These are phyloP conservation scores for Acridotheres tristis DNA, from an alignment of 2,797 vertebrate species.

Conservation along the genomic window DNA sequence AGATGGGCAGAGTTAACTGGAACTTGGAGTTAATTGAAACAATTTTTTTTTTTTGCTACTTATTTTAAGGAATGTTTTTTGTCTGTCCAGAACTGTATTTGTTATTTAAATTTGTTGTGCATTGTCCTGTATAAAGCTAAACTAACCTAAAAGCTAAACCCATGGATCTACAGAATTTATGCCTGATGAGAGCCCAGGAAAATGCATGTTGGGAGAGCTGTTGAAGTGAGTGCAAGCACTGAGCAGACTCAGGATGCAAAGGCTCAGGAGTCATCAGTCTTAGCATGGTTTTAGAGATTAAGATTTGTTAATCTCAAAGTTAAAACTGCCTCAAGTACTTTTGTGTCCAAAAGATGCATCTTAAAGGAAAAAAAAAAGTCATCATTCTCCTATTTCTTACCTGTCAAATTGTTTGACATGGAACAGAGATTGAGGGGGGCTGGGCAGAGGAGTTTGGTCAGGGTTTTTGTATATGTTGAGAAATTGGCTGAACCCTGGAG, in stretches of 20 bases:
- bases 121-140: not conserved
- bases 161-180: not conserved
- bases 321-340: not conserved
- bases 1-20: not conserved
- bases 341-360: not conserved
- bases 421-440: not conserved
- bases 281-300: not conserved
- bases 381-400: not conserved
- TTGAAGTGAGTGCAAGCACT: not conserved
- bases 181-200: not conserved
- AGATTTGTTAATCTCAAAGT: not conserved
- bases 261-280: not conserved
- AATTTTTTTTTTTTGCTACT: not conserved
- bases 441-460: not conserved
- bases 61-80: not conserved
- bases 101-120: not conserved
- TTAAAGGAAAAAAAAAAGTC: not conserved
- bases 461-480: not conserved
- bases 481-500: not conserved
- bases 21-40: not conserved
- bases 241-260: not conserved
- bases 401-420: not conserved
- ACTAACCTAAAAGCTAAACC: not conserved
- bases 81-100: not conserved
- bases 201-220: not conserved